These are phyloP conservation scores for Bombyx huttoni DNA, from an alignment of 2,888 invertebrate species.

Conservation along the genomic window DNA sequence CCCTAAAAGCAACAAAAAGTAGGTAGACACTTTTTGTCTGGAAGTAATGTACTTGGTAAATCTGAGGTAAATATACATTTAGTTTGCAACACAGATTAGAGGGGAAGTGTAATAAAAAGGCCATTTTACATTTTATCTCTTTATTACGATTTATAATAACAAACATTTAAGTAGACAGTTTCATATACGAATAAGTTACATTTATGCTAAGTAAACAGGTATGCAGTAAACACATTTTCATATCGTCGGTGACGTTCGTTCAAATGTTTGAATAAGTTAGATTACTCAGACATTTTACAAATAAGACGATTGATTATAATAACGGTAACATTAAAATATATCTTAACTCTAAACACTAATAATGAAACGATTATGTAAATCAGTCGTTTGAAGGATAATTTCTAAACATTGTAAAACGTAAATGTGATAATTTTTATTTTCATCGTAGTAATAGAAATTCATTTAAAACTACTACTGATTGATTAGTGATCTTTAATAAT, in stretches of 20 bases:
- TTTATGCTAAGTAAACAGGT: conserved; percentile 9
- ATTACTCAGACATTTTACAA: not conserved
- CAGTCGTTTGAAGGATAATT: conserved; percentile 53
- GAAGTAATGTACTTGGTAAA: no score
- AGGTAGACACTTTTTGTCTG: no score
- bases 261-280: conserved; percentile 13
- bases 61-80: no score
- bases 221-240: conserved; percentile 2
- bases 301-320: conserved; percentile 19
- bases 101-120: conserved; percentile 13
- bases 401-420: conserved; percentile 2
- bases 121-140: conserved; percentile 15
- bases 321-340: conserved; percentile 31
- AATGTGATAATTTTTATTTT: not conserved
- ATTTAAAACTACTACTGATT: no score
- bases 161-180: conserved; percentile 36
- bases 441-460: not conserved
- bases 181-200: conserved; percentile 21
- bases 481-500: no score
- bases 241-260: conserved; percentile 9
- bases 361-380: conserved; percentile 53
- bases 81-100: no score
- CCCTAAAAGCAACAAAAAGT: no score
- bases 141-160: conserved; percentile 33
- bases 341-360: conserved; percentile 32